Evolutionary conservation across 2,113 vertebrate species (phyloP).

Genomic region (Macaca mulatta): DNA sequence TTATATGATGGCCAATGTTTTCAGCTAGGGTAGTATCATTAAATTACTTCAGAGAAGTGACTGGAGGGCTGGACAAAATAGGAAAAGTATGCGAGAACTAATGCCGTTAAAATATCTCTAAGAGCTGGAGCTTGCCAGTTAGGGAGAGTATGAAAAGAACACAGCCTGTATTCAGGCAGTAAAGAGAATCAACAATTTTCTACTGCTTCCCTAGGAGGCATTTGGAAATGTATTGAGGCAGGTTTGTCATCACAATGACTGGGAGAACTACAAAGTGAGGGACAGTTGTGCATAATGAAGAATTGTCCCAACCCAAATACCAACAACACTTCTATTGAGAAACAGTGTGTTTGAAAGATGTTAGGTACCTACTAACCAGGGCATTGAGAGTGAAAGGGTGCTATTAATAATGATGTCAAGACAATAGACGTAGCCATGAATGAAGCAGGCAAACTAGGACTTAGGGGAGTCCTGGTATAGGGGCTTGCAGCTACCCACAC

Average conservation of each 20-base stretch:
- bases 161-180: neutral
- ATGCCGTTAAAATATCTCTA: neutral
- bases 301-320: neutral
- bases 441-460: neutral
- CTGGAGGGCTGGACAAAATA: neutral
- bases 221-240: neutral
- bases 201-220: neutral
- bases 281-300: neutral
- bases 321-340: neutral
- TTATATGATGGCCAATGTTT: conserved; percentile 36
- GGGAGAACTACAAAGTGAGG: neutral
- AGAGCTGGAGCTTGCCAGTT: neutral
- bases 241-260: neutral
- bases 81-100: neutral
- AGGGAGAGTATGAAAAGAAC: neutral
- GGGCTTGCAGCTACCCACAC: neutral
- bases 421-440: neutral
- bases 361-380: neutral
- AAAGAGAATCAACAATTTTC: neutral
- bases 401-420: neutral
- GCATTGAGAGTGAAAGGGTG: neutral
- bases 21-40: neutral
- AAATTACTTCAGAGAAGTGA: conserved; percentile 9
- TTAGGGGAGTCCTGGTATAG: neutral
- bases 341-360: neutral